Evolutionary conservation across 2,888 invertebrate species (phyloP).

Genomic region (Galeopsomyia nigrocyanea): DNA sequence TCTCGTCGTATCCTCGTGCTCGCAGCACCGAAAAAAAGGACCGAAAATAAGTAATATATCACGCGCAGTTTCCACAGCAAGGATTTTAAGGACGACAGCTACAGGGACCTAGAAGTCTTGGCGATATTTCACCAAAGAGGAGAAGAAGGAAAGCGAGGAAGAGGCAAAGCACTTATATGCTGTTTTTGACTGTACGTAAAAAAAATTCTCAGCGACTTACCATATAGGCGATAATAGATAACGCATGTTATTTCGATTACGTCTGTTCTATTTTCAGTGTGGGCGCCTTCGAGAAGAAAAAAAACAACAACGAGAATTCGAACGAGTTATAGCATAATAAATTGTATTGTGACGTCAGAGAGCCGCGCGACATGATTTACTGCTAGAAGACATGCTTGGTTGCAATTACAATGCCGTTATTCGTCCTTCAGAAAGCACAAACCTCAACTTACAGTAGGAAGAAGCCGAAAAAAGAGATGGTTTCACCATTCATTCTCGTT

Average conservation of each 20-base stretch:
- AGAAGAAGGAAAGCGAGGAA: constrained; percentile 32
- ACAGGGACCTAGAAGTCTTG: constrained; percentile 20
- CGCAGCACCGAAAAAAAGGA: constrained; percentile 31
- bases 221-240: too few species aligned
- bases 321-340: constrained; percentile 14
- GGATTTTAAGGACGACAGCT: constrained; percentile 45
- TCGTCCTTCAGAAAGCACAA: constrained; percentile 5
- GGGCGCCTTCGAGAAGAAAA: too few species aligned
- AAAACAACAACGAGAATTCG: constrained; percentile 1
- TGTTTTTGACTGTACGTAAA: constrained; percentile 26
- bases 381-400: not conserved
- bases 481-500: too few species aligned
- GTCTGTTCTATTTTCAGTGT: too few species aligned
- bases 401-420: constrained; percentile 34
- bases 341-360: constrained; percentile 26
- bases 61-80: constrained; percentile 31
- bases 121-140: constrained; percentile 45
- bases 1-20: not conserved
- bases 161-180: constrained; percentile 27
- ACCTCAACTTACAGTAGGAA: not conserved
- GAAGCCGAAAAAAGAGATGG: not conserved
- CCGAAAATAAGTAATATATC: constrained; percentile 46
- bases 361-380: constrained; percentile 18
- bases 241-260: too few species aligned
- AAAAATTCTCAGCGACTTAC: too few species aligned